Evolutionary conservation across 1,140 invertebrate species (phyloP), one percentile per base, ranked within the genome.

Genomic region (Dendroctonus ponderosae): DNA sequence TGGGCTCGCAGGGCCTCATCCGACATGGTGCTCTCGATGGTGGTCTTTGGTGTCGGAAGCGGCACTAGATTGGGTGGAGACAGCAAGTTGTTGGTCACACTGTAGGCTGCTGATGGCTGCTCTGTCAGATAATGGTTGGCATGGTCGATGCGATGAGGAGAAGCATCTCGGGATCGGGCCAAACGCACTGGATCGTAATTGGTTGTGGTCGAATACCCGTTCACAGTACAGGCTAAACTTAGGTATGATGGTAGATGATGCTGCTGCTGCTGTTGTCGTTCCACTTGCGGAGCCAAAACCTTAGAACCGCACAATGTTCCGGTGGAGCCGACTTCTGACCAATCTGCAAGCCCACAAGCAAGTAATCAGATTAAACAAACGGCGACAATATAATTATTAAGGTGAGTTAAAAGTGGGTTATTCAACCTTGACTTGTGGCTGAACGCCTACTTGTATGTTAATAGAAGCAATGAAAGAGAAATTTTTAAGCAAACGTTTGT

Each of bases 191-290:
- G 89, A 75, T 91, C 88, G 83, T 94, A 94, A 63, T 90, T 90
- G 8, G 88, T 92, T 51, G 91, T 84, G 71, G 89, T 90, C 0
- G 89, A 91, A 77, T 96, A 96, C 7, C 93, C 93, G 80, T 91
- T 94, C 38, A 95, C 91, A 12, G 91, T 92, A 77, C 93, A 94
- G 54, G 93, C 91, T 56, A 96, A 80, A 74, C 89, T 91, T 50
- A 96, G 79, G 77, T 96, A 96, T 59, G 91, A 94, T 0, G 92
- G 93, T 74, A 79, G 53, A 62, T 73, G 70, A 43, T 70, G 68
- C 14, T 69, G 65, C 38, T 66, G 39, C 14, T 57, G 52, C 26
- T 26, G 26, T 26, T 60, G 60, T 43, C 50, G 67, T 64, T 71
- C 9, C 70, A 69, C 7, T 71, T 72, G 15, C 66, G 56, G 26